Base-by-base conservation (phyloP, 2,888 invertebrate genomes). In the Harpalus rufipes region DNA sequence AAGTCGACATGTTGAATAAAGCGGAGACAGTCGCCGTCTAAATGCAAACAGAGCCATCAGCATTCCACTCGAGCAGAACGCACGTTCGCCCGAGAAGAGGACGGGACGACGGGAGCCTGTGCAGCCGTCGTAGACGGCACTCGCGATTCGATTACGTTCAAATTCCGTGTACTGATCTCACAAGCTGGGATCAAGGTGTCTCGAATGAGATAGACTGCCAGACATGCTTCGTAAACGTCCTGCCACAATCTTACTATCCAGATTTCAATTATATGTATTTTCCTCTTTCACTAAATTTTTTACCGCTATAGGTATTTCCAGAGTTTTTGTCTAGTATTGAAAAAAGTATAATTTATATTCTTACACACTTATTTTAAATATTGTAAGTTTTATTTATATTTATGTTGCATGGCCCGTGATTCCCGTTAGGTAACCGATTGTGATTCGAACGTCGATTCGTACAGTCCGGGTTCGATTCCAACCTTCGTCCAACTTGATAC, bases 111-210 rank as follows among this genome's bases (percentile, higher is more conserved):
- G 59, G n/a, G 32, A 32, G 1, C 25, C 63, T 25, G 12, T 39
- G 68, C 68, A 18, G 51, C 21, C 41, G 18, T 18, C 72, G 72
- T 7, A 41, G n/a, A 41, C 10, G 44, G 56, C 72, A 72, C 41
- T 74, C 74, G 74, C 76, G 83, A 83, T 83, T 83, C 83, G 83
- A 83, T 83, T 83, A 83, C 76, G 83, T 74, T 74, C 59, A 61
- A 83, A 83, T 83, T 83, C 83, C 83, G 18, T 83, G 41, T 58
- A 74, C 83, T 83, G 83, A 83, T 83, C 83, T 59, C 59, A 5
- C 74, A 83, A 76, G 32, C 78, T 65, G 21, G 84, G 84, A 84
- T 84, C 84, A 84, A 84, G 78, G 84, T 78, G 78, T 84, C 63
- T 84, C 32, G 84, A 84, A 84, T 84, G 84, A 84, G 84, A 84